Percentiles rank a stretch among this genome's conserved stretches.
Evolutionary conservation across 2,888 invertebrate species (phyloP).

Genomic region (Junonia oenone): DNA sequence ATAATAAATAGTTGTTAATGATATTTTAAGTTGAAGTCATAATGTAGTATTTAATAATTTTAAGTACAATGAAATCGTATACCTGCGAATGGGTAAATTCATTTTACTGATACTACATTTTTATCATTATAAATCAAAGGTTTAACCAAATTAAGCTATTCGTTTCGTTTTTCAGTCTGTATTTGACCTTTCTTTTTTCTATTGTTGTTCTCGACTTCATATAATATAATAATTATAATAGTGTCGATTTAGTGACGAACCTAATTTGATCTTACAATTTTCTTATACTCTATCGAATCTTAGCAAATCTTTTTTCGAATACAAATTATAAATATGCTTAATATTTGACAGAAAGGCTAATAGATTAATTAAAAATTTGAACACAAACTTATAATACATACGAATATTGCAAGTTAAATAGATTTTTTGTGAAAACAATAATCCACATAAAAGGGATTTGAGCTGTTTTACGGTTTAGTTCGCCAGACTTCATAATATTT

Average conservation of each 20-base stretch:
- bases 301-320: constrained; percentile 13
- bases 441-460: not conserved
- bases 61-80: constrained; percentile 57
- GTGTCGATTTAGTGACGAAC: constrained; percentile 2
- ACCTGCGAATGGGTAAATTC: constrained; percentile 9
- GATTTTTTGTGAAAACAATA: too few relatives aligned
- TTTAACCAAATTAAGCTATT: constrained; percentile 11
- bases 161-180: not conserved
- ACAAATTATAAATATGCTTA: constrained; percentile 1
- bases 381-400: too few relatives aligned
- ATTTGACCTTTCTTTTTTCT: not conserved
- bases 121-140: constrained; percentile 5
- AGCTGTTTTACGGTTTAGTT: not conserved
- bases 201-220: not conserved
- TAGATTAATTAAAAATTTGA: too few relatives aligned
- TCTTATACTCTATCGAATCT: constrained; percentile 6
- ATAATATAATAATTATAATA: constrained; percentile 4
- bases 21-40: constrained; percentile 74
- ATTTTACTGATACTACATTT: constrained; percentile 14
- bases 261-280: constrained; percentile 4
- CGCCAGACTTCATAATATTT: not conserved
- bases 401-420: too few relatives aligned
- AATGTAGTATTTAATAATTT: constrained; percentile 73
- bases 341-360: not conserved
- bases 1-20: constrained; percentile 35